Base-by-base conservation (phyloP, 2,797 vertebrate genomes). In the Micromesistius poutassou region DNA sequence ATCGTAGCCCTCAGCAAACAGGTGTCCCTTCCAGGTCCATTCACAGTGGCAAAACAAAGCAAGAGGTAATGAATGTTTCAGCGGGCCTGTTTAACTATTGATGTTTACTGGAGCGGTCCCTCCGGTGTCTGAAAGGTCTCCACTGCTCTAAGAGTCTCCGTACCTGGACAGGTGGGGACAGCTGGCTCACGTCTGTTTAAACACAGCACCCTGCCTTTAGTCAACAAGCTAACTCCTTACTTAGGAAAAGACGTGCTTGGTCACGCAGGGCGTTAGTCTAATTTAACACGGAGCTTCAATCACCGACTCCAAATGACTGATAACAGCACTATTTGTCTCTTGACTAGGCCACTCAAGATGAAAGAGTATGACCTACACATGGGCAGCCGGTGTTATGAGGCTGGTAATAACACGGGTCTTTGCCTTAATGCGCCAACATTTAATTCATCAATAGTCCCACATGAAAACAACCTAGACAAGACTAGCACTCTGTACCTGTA, bases 51-150 rank as follows among this genome's bases (percentile, higher is more conserved):
- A 22, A 70, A 76, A 82, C 35, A 78, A 25, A 82, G 86, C 40
- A 28, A 75, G 81, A 50, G n/a, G 31, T 74, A 80, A 91, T 94
- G n/a, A 93, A 94, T 93, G 86, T 91, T 94, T 94, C 75, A 94
- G 80, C 62, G 62, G 30, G n/a, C 30, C 76, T 86, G 82, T 81
- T 93, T 92, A 94, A 94, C 93, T 91, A 94, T 94, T 93, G 78
- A 94, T 85, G 75, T 77, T n/a, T 62, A 25, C 72, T 50, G 75
- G 73, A 80, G 78, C 71, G 68, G 74, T 74, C 75, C 80, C 76
- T 74, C 78, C 74, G 77, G 66, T 66, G 75, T 78, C 74, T 72
- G 31, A 74, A 80, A 74, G 75, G 75, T 77, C 76, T 77, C 87
- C 90, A 82, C 90, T 90, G 88, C 75, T 86, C 81, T 12, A 78